Evolutionary conservation across 2,113 vertebrate species (phyloP).

Genomic region (Zosterops lateralis): DNA sequence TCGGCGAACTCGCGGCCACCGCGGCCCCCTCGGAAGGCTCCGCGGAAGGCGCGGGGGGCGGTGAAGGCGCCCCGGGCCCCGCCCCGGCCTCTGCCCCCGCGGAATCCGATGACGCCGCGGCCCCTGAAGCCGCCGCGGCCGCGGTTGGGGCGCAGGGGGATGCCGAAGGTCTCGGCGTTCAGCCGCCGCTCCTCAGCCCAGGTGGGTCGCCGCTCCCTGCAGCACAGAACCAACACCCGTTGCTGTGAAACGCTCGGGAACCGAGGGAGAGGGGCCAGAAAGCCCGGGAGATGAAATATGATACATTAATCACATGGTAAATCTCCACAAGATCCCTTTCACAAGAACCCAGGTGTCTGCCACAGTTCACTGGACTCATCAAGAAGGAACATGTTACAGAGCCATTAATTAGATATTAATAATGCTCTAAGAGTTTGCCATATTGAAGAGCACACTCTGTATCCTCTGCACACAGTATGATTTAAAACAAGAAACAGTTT

Average conservation of each 20-base stretch:
- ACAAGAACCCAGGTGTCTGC: background rate
- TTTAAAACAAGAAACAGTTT: background rate
- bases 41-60: conserved; percentile 86
- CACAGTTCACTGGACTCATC: background rate
- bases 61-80: conserved; percentile 81
- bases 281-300: background rate
- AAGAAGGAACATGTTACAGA: background rate
- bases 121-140: conserved; percentile 89
- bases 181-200: conserved; percentile 96
- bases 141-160: conserved; percentile 87
- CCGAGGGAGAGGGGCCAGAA: background rate
- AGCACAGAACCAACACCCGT: background rate
- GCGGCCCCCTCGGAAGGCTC: conserved; percentile 85
- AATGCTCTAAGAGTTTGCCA: background rate
- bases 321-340: background rate
- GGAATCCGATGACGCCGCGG: conserved; percentile 85
- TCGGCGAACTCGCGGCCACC: conserved; percentile 92
- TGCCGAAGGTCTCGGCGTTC: conserved; percentile 95
- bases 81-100: conserved; percentile 84
- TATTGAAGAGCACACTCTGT: background rate
- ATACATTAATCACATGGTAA: background rate
- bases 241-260: background rate
- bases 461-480: background rate
- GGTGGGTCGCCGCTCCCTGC: conserved; percentile 91
- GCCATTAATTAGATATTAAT: background rate